These are phyloP conservation scores for Drosophila siamana DNA, from an alignment of 2,888 invertebrate species.

Conservation along the genomic window DNA sequence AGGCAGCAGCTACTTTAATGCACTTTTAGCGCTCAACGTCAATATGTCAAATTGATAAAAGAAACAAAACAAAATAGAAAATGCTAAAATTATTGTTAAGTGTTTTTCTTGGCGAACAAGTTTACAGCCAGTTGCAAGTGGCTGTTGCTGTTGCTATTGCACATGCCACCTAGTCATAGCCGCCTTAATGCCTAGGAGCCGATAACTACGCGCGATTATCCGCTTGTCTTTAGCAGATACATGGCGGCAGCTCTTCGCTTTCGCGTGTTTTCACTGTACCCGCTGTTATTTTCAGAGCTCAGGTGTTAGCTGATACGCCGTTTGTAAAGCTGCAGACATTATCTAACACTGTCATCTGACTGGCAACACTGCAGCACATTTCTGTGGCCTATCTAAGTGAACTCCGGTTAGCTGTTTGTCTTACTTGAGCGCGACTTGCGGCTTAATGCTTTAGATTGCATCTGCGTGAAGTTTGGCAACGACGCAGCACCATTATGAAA, in stretches of 20 bases:
- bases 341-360: slow-evolving; percentile 44
- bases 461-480: slow-evolving; percentile 6
- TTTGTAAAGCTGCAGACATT: slow-evolving; percentile 22
- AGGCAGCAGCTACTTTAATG: slow-evolving; percentile 77
- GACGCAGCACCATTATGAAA: background rate
- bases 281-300: slow-evolving; percentile 47
- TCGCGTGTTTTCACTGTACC: slow-evolving; percentile 1
- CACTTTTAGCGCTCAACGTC: slow-evolving; percentile 82
- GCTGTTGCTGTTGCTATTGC: slow-evolving; percentile 3
- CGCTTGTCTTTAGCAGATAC: slow-evolving; percentile 40
- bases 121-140: background rate
- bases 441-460: background rate
- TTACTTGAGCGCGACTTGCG: slow-evolving; percentile 1
- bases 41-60: slow-evolving; percentile 84
- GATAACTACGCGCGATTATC: slow-evolving; percentile 53
- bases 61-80: slow-evolving; percentile 42
- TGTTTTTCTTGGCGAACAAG: slow-evolving; percentile 46
- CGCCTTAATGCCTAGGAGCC: slow-evolving; percentile 14
- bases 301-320: slow-evolving; percentile 55
- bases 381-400: slow-evolving; percentile 2
- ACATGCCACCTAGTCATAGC: slow-evolving; percentile 11
- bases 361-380: slow-evolving; percentile 25
- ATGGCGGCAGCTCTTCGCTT: slow-evolving; percentile 5
- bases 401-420: background rate
- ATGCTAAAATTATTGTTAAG: slow-evolving; percentile 68